A percentile compares a stretch with the other conserved stretches of the same genome.
Evolutionary conservation across 1,140 invertebrate species (phyloP).

Genomic region (Dendroctonus valens): DNA sequence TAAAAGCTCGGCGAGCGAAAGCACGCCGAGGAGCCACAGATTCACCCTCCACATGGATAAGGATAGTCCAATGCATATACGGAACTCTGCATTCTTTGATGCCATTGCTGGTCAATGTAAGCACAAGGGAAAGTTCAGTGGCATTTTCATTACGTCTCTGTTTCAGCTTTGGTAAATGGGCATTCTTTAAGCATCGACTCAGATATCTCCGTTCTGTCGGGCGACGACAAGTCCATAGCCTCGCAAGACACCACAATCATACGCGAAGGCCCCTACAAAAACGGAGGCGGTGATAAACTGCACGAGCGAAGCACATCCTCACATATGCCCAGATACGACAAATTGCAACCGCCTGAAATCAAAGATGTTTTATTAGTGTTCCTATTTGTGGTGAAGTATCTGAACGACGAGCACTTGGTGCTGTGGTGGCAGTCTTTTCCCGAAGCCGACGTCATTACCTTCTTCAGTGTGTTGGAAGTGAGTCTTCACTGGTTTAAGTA

Average conservation of each 20-base stretch:
- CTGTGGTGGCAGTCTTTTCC: conserved; percentile 87
- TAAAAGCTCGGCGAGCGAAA: conserved; percentile 46
- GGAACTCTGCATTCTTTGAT: conserved; percentile 74
- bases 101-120: conserved; percentile 73
- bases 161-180: conserved; percentile 53
- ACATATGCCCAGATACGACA: conserved; percentile 65
- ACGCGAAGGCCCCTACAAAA: conserved; percentile 47
- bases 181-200: conserved; percentile 63
- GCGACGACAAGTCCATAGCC: conserved; percentile 58
- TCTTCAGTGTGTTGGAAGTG: conserved; percentile 78
- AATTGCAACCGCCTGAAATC: conserved; percentile 71
- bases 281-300: conserved; percentile 41
- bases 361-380: conserved; percentile 89
- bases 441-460: conserved; percentile 70
- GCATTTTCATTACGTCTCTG: conserved; percentile 15
- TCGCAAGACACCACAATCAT: conserved; percentile 65
- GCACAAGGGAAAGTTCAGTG: conserved; percentile 2
- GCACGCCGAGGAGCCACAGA: conserved; percentile 46
- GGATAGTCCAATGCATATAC: conserved; percentile 60
- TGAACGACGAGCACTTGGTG: conserved; percentile 84
- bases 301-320: conserved; percentile 56
- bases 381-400: conserved; percentile 86
- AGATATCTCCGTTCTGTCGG: conserved; percentile 59
- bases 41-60: conserved; percentile 58
- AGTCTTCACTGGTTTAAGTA: conserved; percentile 88